Evolutionary conservation across 1,140 invertebrate species (phyloP).

Genomic region (Microvelia longipes): DNA sequence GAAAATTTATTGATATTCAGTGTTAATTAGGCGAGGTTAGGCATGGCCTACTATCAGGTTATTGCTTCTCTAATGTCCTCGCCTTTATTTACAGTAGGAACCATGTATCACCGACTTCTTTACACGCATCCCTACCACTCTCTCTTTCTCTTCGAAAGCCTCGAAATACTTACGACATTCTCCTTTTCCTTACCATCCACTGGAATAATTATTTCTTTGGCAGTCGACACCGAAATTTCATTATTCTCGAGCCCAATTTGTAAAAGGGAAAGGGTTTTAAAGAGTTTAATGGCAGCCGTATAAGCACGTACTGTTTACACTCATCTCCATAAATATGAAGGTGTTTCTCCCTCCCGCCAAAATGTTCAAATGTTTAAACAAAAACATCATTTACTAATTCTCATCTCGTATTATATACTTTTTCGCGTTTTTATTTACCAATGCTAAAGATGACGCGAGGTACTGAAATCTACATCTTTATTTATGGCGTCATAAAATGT

Average conservation of each 20-base stretch:
- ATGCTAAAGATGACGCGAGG: no score
- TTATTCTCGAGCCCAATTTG: neutral
- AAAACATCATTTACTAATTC: neutral
- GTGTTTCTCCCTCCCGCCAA: neutral
- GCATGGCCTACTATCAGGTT: constrained; percentile 6
- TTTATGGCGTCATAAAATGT: no score
- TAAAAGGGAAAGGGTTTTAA: neutral
- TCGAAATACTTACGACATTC: neutral
- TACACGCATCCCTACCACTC: neutral
- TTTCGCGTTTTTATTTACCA: no score
- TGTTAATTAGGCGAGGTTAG: constrained; percentile 8
- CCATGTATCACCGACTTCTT: constrained; percentile 4
- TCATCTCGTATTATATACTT: no score
- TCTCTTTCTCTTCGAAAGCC: neutral
- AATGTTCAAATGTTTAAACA: neutral
- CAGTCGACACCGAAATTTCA: neutral
- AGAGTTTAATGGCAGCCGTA: neutral
- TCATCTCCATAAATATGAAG: neutral
- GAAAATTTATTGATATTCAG: constrained; percentile 6
- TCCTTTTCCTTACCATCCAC: neutral
- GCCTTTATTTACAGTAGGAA: constrained; percentile 4
- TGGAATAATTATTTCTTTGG: neutral
- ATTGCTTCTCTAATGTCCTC: constrained; percentile 4
- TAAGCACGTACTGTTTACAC: neutral
- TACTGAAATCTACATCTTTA: no score